Evolutionary conservation across 1,140 invertebrate genomes (phyloP).

Genomic region (Micrasema longulum): DNA sequence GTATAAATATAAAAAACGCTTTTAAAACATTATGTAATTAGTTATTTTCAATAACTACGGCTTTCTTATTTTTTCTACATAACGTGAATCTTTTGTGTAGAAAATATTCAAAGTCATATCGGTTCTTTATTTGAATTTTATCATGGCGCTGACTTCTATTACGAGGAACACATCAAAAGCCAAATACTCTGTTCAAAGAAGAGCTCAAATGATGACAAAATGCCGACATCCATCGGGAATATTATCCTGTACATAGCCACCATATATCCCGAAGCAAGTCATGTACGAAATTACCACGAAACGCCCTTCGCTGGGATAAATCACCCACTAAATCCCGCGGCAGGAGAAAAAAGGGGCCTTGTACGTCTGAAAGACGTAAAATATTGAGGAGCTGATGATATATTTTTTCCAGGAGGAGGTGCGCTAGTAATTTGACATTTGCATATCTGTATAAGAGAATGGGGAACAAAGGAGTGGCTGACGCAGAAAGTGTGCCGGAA

Average conservation of each 20-base stretch:
- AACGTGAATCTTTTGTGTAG: too few relatives aligned
- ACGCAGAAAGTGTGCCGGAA: conserved; percentile 51
- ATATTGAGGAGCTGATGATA: not conserved
- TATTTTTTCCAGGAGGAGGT: not conserved
- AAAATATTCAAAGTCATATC: too few relatives aligned
- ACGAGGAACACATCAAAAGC: conserved; percentile 24
- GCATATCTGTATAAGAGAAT: conserved; percentile 24
- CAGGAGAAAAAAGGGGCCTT: not conserved
- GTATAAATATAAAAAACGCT: too few relatives aligned
- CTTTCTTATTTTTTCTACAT: too few relatives aligned
- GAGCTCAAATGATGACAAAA: conserved; percentile 35
- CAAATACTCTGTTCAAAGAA: conserved; percentile 29
- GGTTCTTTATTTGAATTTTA: too few relatives aligned
- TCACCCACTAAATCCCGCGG: not conserved
- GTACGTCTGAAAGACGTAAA: not conserved
- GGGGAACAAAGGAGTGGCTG: conserved; percentile 33
- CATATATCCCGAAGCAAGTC: conserved; percentile 32
- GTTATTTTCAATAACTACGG: too few relatives aligned
- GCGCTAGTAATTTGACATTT: conserved; percentile 19
- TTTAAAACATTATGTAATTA: too few relatives aligned
- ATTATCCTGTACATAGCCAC: conserved; percentile 30
- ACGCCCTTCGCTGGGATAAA: not conserved
- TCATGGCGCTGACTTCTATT: conserved; percentile 23
- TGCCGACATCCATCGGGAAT: conserved; percentile 38
- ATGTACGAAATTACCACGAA: conserved; percentile 46